These are phyloP conservation scores for Exephanes ischioxanthus DNA, from an alignment of 2,888 invertebrate species.

Conservation along the genomic window DNA sequence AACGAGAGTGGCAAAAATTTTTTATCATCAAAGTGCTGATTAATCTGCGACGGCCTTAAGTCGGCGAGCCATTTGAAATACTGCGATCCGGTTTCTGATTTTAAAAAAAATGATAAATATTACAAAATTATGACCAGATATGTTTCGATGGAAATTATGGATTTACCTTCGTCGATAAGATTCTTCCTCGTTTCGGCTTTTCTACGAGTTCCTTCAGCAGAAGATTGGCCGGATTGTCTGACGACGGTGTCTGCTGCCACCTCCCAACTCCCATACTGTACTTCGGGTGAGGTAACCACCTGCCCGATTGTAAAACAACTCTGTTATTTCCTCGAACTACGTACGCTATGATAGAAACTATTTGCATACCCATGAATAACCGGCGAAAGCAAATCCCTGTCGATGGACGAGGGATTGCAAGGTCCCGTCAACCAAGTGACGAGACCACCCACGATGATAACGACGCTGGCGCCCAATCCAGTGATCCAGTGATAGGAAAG, in stretches of 20 bases:
- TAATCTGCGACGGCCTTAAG: not conserved
- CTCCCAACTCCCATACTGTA: constrained; percentile 56
- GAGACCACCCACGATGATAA: constrained; percentile 89
- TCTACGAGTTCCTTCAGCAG: constrained; percentile 59
- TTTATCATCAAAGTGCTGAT: not conserved
- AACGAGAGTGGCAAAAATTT: constrained; percentile 17
- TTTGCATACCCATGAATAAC: constrained; percentile 86
- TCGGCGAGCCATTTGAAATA: constrained; percentile 20
- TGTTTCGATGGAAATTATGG: not conserved
- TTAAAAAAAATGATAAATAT: not conserved
- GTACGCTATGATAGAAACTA: not conserved
- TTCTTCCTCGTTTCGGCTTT: constrained; percentile 57
- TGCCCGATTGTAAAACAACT: constrained; percentile 56
- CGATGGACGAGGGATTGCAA: constrained; percentile 85
- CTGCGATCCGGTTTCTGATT: constrained; percentile 46
- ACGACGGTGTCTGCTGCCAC: constrained; percentile 57
- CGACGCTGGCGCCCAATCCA: constrained; percentile 89
- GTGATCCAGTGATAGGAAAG: constrained; percentile 94
- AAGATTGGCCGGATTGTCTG: constrained; percentile 56
- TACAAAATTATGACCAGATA: constrained; percentile 5
- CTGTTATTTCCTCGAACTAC: not conserved
- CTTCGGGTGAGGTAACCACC: constrained; percentile 77
- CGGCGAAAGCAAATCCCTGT: constrained; percentile 88
- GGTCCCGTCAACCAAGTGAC: constrained; percentile 88
- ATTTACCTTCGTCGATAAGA: constrained; percentile 40